These are phyloP conservation scores for Climacteris rufus DNA, from an alignment of 2,113 vertebrate genomes.

Conservation along the genomic window DNA sequence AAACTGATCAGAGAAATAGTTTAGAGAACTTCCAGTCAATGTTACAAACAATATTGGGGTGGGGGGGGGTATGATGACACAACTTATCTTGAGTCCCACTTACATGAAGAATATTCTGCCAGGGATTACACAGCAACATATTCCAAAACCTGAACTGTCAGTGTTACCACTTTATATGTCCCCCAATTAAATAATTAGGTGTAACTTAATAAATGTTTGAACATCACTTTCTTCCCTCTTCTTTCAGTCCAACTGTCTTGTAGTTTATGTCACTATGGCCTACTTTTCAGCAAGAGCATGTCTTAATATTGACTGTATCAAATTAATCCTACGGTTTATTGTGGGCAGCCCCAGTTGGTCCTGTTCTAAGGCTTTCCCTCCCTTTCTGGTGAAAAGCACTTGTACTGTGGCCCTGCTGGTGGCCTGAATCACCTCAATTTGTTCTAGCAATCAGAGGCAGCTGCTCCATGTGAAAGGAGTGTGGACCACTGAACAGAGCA, in stretches of 20 bases:
- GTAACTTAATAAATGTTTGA: constrained; percentile 76
- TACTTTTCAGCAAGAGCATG: constrained; percentile 68
- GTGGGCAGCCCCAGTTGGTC: constrained; percentile 68
- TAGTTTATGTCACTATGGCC: constrained; percentile 43
- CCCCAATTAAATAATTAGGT: constrained; percentile 70
- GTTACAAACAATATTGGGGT: background rate
- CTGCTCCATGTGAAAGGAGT: constrained; percentile 67
- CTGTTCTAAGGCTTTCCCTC: constrained; percentile 60
- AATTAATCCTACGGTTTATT: constrained; percentile 78
- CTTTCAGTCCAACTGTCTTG: constrained; percentile 36
- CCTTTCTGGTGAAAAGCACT: constrained; percentile 62
- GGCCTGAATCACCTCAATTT: constrained; percentile 78
- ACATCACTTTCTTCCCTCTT: background rate
- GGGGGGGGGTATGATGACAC: background rate
- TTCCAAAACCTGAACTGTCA: background rate
- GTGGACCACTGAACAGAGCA: constrained; percentile 67
- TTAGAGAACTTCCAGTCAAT: background rate
- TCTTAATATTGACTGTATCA: constrained; percentile 76
- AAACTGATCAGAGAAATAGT: background rate
- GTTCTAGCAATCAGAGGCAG: constrained; percentile 76
- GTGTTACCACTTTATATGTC: background rate
- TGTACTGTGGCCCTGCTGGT: constrained; percentile 68
- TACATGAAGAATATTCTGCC: background rate
- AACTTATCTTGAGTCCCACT: background rate
- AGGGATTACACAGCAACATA: background rate